phyloP scores from a whole-genome alignment of 2,113 vertebrate species.

The Tupaia tana region DNA sequence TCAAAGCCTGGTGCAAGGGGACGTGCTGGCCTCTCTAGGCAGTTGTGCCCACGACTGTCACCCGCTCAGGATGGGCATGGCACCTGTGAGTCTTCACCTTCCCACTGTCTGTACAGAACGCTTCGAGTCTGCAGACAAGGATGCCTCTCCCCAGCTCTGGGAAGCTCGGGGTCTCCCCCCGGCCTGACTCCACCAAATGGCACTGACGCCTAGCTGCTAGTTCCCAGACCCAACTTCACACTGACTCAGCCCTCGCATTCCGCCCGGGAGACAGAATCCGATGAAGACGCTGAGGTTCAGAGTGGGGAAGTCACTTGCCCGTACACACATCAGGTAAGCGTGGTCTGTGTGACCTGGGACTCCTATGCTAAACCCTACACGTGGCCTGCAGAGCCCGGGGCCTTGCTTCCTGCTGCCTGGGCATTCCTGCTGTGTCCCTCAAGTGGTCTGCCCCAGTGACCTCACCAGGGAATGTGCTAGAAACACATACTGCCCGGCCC shows the following conservation, averaged over 20 bases:
- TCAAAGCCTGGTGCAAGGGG: neutral
- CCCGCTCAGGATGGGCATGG: neutral
- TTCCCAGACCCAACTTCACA: rapidly evolving
- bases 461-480: neutral
- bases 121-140: neutral
- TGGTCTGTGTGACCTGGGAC: neutral
- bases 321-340: neutral
- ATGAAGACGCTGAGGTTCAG: neutral
- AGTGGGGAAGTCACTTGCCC: neutral
- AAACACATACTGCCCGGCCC: neutral
- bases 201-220: rapidly evolving
- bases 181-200: neutral
- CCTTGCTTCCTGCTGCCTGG: neutral
- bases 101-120: neutral
- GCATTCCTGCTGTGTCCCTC: neutral
- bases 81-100: neutral
- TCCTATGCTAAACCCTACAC: neutral
- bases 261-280: neutral
- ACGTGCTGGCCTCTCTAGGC: neutral
- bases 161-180: neutral
- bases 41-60: rapidly evolving
- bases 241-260: neutral
- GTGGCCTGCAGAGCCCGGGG: too few relatives aligned
- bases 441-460: neutral
- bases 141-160: neutral